Evolutionary conservation across 1,140 invertebrate species (phyloP), one percentile per base, ranked within the genome.

Genomic region (Dendrolimus kikuchii): DNA sequence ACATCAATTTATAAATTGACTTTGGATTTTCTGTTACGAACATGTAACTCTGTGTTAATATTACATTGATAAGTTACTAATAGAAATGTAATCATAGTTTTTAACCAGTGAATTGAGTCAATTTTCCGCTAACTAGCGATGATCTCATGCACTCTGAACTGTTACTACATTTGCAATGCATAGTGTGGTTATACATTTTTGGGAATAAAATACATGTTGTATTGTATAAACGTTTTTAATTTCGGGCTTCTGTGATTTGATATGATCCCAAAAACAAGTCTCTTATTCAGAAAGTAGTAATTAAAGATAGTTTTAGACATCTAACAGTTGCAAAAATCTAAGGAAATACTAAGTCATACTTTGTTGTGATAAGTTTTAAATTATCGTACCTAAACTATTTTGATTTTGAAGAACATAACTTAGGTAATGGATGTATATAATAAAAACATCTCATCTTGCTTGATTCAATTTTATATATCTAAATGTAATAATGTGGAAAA

Each of bases 91-190:
- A 38, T 58, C 51, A 44, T 74, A 70, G 62, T 59, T 52, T 51
- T 62, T 67, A 62, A 66, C 49, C 67, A 77, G 71, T 80, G 77
- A 70, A 71, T 74, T 76, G 77, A 78, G 78, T 82, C 72, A 81
- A 77, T 80, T 71, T 77, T 49, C 73, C 64, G 68, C 72, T 69
- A 60, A 56, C 63, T 61, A 59, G 78, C 77, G 68, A 79, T 81
- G 82, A 86, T 86, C 82, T 83, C 80, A 82, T 74, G 66, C 67
- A 75, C 72, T 63, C 61, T 70, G 60, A 71, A 67, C 62, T 71
- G 65, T 70, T 72, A 69, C 58, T 71, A 64, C 53, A 61, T 77
- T 48, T 60, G 59, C 57, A 51, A 56, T 49, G 43, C 49, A 40
- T 57, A 52, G 46, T 50, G 46, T 57, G 46, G 41, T 23, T 3